These are phyloP conservation scores for Cheilosia vernalis DNA, from an alignment of 2,888 invertebrate genomes.

Conservation along the genomic window DNA sequence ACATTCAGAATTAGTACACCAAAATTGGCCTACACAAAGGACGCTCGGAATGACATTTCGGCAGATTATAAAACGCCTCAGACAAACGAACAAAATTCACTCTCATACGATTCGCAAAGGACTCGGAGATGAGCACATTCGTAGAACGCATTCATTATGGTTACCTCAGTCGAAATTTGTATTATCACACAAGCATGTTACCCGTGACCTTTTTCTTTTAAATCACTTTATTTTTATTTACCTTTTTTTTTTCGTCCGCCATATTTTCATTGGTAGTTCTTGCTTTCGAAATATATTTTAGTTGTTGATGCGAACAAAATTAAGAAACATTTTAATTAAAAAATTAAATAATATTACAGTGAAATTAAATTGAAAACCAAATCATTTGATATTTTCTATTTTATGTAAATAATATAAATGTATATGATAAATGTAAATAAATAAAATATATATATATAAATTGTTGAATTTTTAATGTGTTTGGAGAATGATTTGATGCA, in stretches of 20 bases:
- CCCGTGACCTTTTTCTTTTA: slow-evolving; percentile 53
- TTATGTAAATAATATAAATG: slow-evolving; percentile 69
- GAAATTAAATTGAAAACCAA: slow-evolving; percentile 20
- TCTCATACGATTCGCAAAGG: slow-evolving; percentile 53
- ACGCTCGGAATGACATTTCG: slow-evolving; percentile 50
- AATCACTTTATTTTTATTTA: slow-evolving; percentile 16
- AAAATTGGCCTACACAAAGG: slow-evolving; percentile 59
- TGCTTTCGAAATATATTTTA: slow-evolving; percentile 8
- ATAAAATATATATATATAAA: slow-evolving; percentile 24
- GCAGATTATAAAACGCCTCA: slow-evolving; percentile 51
- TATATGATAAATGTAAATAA: slow-evolving; percentile 70
- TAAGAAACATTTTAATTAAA: background rate
- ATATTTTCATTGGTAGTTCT: slow-evolving; percentile 63
- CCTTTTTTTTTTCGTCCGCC: slow-evolving; percentile 48
- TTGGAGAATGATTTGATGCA: too few relatives aligned
- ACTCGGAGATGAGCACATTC: slow-evolving; percentile 53
- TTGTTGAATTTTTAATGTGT: too few relatives aligned
- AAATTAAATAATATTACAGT: slow-evolving; percentile 3
- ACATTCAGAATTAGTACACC: slow-evolving; percentile 33
- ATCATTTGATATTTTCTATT: slow-evolving; percentile 29
- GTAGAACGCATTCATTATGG: slow-evolving; percentile 7
- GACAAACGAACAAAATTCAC: slow-evolving; percentile 42
- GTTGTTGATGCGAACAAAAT: background rate
- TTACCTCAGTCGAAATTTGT: slow-evolving; percentile 48
- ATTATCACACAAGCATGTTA: slow-evolving; percentile 34